phyloP scores from a whole-genome alignment of 1,140 invertebrate species.

The Halotydeus destructor region DNA sequence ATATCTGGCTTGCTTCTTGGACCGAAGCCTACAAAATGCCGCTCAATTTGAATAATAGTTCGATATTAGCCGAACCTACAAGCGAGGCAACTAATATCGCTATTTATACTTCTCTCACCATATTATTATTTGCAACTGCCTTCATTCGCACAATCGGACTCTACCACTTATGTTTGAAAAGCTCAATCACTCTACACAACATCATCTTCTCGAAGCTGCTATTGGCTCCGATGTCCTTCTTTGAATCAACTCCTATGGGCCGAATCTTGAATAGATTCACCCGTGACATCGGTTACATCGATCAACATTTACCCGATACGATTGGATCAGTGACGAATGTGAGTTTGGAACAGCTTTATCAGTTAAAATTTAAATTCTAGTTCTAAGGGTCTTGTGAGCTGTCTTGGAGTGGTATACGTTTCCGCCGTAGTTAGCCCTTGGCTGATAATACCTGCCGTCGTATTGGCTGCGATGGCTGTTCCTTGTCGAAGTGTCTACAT shows the following conservation, averaged over 20 bases:
- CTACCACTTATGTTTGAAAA: slow-evolving; percentile 49
- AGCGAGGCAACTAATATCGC: slow-evolving; percentile 7
- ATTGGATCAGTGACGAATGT: too few relatives aligned
- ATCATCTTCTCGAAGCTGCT: slow-evolving; percentile 49
- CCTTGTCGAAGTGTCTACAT: slow-evolving; percentile 53
- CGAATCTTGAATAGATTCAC: slow-evolving; percentile 61
- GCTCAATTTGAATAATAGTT: slow-evolving; percentile 7
- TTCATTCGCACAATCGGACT: slow-evolving; percentile 41
- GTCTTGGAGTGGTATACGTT: slow-evolving; percentile 51
- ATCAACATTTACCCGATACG: slow-evolving; percentile 48
- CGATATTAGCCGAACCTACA: too few relatives aligned
- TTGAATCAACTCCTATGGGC: slow-evolving; percentile 39
- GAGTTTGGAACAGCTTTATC: too few relatives aligned
- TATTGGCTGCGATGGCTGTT: slow-evolving; percentile 46
- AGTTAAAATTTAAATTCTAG: too few relatives aligned
- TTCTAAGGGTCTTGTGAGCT: too few relatives aligned
- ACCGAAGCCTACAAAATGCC: background rate
- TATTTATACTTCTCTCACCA: slow-evolving; percentile 25
- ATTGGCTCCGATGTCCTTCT: slow-evolving; percentile 36
- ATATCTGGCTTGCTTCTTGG: slow-evolving; percentile 4
- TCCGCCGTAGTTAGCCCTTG: slow-evolving; percentile 49
- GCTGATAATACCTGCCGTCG: slow-evolving; percentile 44
- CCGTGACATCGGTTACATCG: slow-evolving; percentile 62
- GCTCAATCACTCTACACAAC: slow-evolving; percentile 53
- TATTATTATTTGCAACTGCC: slow-evolving; percentile 22